These are phyloP conservation scores for Lates calcarifer DNA, from an alignment of 2,113 vertebrate species.

Conservation along the genomic window DNA sequence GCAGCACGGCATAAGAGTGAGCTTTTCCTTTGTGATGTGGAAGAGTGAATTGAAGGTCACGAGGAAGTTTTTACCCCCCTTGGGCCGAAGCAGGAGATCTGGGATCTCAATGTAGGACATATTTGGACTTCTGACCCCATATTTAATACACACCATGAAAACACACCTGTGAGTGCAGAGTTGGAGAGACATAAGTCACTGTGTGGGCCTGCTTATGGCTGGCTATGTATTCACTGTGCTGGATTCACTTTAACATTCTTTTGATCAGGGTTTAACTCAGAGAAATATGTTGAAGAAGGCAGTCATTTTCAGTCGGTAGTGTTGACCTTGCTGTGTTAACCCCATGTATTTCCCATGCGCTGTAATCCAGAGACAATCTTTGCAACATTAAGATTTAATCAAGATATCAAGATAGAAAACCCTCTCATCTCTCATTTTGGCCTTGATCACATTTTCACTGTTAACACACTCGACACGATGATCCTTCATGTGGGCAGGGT, in stretches of 20 bases:
- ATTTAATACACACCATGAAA: constrained; percentile 50
- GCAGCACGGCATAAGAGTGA: constrained; percentile 61
- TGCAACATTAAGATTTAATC: constrained; percentile 66
- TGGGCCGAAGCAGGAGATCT: constrained; percentile 38
- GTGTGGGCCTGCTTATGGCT: constrained; percentile 32
- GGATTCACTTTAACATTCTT: constrained; percentile 37
- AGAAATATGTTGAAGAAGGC: constrained; percentile 40
- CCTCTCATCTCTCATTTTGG: constrained; percentile 48
- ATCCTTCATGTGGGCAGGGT: background rate
- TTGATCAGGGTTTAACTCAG: constrained; percentile 49
- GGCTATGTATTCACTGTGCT: constrained; percentile 30
- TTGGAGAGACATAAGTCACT: constrained; percentile 17
- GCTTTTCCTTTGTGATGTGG: background rate
- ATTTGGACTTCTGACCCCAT: constrained; percentile 47
- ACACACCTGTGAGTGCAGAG: constrained; percentile 40
- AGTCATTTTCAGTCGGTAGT: constrained; percentile 21
- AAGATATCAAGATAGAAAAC: constrained; percentile 57
- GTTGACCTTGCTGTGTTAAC: constrained; percentile 31
- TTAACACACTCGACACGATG: background rate
- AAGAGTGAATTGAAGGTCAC: constrained; percentile 52
- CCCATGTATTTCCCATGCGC: constrained; percentile 47
- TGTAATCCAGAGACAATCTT: constrained; percentile 49
- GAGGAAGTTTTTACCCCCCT: constrained; percentile 2
- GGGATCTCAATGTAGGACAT: constrained; percentile 48
- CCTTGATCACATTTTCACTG: constrained; percentile 39